Evolutionary conservation across 2,113 vertebrate genomes (phyloP).

Genomic region (Aphyosemion australe): DNA sequence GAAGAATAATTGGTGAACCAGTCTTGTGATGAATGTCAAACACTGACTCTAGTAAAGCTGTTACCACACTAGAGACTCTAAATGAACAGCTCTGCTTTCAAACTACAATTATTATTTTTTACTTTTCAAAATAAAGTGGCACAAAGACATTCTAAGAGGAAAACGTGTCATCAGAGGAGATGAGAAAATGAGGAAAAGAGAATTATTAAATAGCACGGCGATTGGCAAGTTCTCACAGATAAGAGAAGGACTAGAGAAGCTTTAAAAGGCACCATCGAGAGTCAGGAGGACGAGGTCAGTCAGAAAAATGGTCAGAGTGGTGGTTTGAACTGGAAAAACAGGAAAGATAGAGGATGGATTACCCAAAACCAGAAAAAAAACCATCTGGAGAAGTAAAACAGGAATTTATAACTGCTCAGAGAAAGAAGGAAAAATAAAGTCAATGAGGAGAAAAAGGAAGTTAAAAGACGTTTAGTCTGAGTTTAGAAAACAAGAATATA

Average conservation of each 20-base stretch:
- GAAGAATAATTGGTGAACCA: too few relatives aligned
- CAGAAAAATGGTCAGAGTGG: constrained; percentile 14
- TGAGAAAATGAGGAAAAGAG: not conserved
- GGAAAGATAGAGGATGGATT: not conserved
- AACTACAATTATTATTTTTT: too few relatives aligned
- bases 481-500: too few relatives aligned
- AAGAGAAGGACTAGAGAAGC: not conserved
- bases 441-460: not conserved
- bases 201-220: constrained; percentile 19
- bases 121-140: too few relatives aligned
- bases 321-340: not conserved
- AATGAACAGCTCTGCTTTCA: too few relatives aligned
- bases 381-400: not conserved
- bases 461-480: too few relatives aligned
- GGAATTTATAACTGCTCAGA: not conserved
- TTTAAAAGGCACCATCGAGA: constrained; percentile 3
- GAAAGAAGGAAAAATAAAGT: not conserved
- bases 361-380: not conserved
- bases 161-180: not conserved
- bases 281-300: not conserved
- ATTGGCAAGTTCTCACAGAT: constrained; percentile 8
- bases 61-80: too few relatives aligned
- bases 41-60: too few relatives aligned
- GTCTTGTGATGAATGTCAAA: too few relatives aligned
- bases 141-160: not conserved